A percentile compares a stretch with the other conserved stretches of the same genome.
Evolutionary conservation across 2,113 vertebrate genomes (phyloP).

Genomic region (Orientallactaga bullata): DNA sequence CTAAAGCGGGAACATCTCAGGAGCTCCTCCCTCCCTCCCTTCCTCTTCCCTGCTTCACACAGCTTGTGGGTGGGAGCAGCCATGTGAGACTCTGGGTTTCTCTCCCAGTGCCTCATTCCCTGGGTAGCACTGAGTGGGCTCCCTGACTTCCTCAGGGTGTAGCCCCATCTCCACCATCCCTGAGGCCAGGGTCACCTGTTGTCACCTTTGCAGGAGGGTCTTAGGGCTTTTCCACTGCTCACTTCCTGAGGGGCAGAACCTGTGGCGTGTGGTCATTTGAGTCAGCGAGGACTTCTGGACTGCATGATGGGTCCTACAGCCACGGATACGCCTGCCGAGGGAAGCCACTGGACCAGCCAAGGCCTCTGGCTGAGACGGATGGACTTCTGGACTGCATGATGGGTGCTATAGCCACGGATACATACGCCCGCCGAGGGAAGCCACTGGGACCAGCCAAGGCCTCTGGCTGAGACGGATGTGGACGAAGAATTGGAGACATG

Average conservation of each 20-base stretch:
- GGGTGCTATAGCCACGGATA: neutral
- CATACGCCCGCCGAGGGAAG: neutral
- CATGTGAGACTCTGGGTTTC: neutral
- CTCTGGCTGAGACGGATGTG: accelerated
- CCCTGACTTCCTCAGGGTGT: neutral
- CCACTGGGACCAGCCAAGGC: neutral
- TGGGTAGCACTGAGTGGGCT: neutral
- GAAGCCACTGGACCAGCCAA: neutral
- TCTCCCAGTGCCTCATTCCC: neutral
- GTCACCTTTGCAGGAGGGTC: accelerated
- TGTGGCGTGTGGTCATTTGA: neutral
- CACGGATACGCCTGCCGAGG: neutral
- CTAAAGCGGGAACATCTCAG: neutral
- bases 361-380: accelerated
- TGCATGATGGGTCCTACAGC: neutral
- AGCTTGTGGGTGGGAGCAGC: neutral
- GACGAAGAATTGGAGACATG: too few relatives aligned
- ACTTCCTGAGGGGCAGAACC: neutral
- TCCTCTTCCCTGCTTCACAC: too few relatives aligned
- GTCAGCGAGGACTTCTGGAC: neutral
- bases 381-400: too few relatives aligned
- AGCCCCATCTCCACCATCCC: too few relatives aligned
- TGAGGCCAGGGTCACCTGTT: neutral
- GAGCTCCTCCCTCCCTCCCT: neutral
- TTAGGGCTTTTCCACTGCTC: neutral